Conservation (phyloP, 1,140 invertebrate genomes). For the Plutomurus gul region DNA sequence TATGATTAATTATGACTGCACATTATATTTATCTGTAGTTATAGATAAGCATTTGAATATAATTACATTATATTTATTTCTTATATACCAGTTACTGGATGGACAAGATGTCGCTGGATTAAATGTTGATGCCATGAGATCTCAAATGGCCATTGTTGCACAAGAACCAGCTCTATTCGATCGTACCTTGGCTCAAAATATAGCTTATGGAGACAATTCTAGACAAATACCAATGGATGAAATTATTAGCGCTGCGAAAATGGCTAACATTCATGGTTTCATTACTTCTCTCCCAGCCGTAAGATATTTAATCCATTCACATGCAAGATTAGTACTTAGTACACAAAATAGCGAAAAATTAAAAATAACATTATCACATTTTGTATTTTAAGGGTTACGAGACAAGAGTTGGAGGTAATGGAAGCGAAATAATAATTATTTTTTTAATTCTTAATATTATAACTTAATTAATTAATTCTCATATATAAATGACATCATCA, state of each 20-base stretch:
- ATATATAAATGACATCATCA: not conserved
- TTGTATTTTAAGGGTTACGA: constrained; percentile 59
- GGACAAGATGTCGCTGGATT: constrained; percentile 59
- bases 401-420: constrained; percentile 59
- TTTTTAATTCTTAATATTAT: constrained; percentile 55
- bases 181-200: constrained; percentile 63
- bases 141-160: constrained; percentile 63
- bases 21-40: too few relatives aligned
- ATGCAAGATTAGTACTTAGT: not conserved
- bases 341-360: not conserved
- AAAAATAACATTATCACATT: too few relatives aligned
- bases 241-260: constrained; percentile 61
- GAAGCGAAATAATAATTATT: too few relatives aligned
- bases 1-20: too few relatives aligned
- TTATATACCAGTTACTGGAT: constrained; percentile 57
- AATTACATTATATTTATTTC: too few relatives aligned
- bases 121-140: constrained; percentile 61
- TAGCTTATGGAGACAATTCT: constrained; percentile 63
- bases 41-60: too few relatives aligned
- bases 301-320: constrained; percentile 38
- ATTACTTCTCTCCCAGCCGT: constrained; percentile 61
- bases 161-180: constrained; percentile 67
- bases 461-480: not conserved
- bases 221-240: constrained; percentile 59
- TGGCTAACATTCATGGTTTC: constrained; percentile 65